phyloP scores from a whole-genome alignment of 1,140 invertebrate species.

The Ips nitidus region DNA sequence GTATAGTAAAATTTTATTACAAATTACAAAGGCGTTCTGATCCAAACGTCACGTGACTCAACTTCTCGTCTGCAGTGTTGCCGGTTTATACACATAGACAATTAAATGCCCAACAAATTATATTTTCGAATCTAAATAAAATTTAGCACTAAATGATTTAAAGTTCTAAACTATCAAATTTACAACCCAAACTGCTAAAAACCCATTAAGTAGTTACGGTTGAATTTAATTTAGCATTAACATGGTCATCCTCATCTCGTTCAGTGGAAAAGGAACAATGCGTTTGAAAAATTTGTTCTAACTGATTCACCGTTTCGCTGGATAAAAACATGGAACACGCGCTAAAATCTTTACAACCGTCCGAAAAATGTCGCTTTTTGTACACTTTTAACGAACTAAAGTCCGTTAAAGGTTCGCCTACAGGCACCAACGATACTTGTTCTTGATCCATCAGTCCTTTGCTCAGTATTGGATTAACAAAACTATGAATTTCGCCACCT shows the following conservation, averaged over 20 bases:
- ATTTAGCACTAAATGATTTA: no score
- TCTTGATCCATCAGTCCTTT: conserved; percentile 43
- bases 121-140: no score
- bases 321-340: conserved; percentile 24
- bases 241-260: conserved; percentile 9
- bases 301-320: conserved; percentile 13
- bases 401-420: conserved; percentile 49
- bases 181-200: not conserved
- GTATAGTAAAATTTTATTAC: no score
- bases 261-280: conserved; percentile 17
- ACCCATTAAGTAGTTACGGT: conserved; percentile 5
- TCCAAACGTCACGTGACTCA: no score
- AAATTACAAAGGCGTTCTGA: no score
- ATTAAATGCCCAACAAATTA: no score
- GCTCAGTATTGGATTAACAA: conserved; percentile 37
- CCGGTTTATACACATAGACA: no score
- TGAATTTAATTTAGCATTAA: conserved; percentile 13
- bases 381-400: conserved; percentile 53
- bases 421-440: conserved; percentile 50
- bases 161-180: no score
- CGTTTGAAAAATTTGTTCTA: conserved; percentile 16
- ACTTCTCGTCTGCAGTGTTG: no score
- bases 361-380: conserved; percentile 41
- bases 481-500: conserved; percentile 45
- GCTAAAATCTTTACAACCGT: conserved; percentile 20